Conservation (phyloP, 2,797 vertebrate genomes). For the Phoebastria nigripes region DNA sequence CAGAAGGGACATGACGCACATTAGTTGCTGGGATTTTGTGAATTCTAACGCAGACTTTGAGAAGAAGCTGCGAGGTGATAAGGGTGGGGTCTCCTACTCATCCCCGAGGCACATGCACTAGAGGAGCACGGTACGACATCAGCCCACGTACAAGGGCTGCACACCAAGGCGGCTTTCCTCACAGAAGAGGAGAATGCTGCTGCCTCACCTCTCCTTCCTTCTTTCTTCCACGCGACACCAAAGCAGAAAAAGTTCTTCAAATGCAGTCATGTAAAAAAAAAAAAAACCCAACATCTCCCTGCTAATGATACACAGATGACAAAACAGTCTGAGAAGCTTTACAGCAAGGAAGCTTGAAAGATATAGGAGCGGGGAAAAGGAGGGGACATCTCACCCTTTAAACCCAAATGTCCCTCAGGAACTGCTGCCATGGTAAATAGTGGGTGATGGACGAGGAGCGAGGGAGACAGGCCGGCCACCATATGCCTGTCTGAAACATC, state of each 20-base stretch:
- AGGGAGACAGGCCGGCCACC: neutral
- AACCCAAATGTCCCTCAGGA: neutral
- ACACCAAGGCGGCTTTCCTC: neutral
- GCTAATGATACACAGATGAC: neutral
- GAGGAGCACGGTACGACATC: neutral
- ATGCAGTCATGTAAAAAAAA: neutral
- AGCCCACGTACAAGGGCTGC: neutral
- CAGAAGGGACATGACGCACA: neutral
- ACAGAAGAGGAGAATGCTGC: neutral
- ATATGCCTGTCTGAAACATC: constrained; percentile 2
- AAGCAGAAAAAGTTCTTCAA: neutral
- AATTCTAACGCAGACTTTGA: neutral
- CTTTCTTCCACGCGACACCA: neutral
- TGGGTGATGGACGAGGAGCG: neutral
- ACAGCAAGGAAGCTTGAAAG: neutral
- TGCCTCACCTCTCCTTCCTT: neutral
- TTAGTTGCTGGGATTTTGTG: neutral
- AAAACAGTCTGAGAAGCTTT: neutral
- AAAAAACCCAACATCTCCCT: neutral
- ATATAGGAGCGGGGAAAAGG: neutral
- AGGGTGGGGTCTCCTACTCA: neutral
- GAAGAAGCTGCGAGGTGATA: neutral
- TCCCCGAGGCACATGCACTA: neutral
- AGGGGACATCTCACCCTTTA: neutral
- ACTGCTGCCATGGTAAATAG: neutral